phyloP scores from a whole-genome alignment of 1,140 invertebrate species.

The Cherax destructor region DNA sequence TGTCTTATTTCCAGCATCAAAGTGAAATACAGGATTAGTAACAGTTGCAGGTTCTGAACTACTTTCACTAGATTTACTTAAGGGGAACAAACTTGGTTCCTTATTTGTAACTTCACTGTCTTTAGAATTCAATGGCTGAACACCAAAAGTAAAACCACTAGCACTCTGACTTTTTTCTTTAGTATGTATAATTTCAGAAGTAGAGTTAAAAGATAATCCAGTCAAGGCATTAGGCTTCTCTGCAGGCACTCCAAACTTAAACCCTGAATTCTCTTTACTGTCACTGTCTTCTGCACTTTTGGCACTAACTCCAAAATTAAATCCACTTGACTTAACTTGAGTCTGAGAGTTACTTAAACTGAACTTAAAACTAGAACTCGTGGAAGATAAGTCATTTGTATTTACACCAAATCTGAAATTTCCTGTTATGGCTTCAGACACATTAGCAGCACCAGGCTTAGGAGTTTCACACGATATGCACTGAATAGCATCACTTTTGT shows the following conservation, averaged over 20 bases:
- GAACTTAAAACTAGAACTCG: constrained; percentile 66
- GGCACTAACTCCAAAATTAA: constrained; percentile 63
- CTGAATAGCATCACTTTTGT: constrained; percentile 77
- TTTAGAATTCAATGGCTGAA: constrained; percentile 32
- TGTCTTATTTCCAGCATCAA: constrained; percentile 35
- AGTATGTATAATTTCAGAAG: constrained; percentile 38
- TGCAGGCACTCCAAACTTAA: constrained; percentile 58
- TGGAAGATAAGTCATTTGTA: constrained; percentile 48
- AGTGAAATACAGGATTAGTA: constrained; percentile 27
- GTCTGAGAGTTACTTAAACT: constrained; percentile 53
- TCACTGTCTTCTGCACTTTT: constrained; percentile 49
- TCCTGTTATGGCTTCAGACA: constrained; percentile 69
- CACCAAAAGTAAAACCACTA: constrained; percentile 59
- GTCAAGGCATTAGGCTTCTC: constrained; percentile 50
- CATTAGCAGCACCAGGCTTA: constrained; percentile 75
- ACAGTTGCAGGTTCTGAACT: constrained; percentile 32
- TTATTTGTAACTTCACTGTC: background rate
- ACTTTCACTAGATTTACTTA: constrained; percentile 4
- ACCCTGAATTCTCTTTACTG: constrained; percentile 44
- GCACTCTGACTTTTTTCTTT: constrained; percentile 45
- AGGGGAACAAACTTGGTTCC: constrained; percentile 5
- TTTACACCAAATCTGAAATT: constrained; percentile 67
- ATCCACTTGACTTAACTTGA: constrained; percentile 41
- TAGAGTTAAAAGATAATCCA: constrained; percentile 29
- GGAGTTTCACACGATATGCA: constrained; percentile 79